Conservation (phyloP, 2,888 invertebrate species). For the Zygothrica quintamaculata region DNA sequence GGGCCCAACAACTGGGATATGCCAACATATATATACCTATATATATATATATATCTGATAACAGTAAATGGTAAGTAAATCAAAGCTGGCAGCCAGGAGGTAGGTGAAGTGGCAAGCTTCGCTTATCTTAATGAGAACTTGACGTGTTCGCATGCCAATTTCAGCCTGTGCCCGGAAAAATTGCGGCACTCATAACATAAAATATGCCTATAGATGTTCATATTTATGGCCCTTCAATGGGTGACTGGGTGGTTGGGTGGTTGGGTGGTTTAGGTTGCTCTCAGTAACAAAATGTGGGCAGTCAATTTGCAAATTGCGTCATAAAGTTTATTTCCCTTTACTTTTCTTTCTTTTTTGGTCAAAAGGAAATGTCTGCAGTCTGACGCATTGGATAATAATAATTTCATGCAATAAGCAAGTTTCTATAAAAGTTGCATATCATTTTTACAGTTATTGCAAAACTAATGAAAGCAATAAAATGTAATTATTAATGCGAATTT, state of each 20-base stretch:
- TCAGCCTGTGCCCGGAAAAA: constrained; percentile 24
- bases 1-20: constrained; percentile 52
- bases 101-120: constrained; percentile 23
- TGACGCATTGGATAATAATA: constrained; percentile 27
- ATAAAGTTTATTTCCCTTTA: constrained; percentile 50
- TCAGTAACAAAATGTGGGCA: constrained; percentile 47
- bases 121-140: constrained; percentile 77
- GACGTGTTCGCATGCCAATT: constrained; percentile 72
- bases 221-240: constrained; percentile 40
- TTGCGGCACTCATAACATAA: constrained; percentile 49
- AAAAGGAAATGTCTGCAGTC: constrained; percentile 30
- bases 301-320: constrained; percentile 69
- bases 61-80: constrained; percentile 32
- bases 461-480: no score
- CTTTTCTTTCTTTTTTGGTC: constrained; percentile 27
- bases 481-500: no score
- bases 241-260: constrained; percentile 14
- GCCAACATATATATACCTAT: constrained; percentile 16
- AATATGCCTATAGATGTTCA: constrained; percentile 47
- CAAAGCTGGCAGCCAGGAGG: constrained; percentile 29
- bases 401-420: neutral
- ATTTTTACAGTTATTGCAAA: no score
- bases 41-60: constrained; percentile 11
- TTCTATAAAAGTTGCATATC: neutral
- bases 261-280: constrained; percentile 43